These are phyloP conservation scores for Allygus modestus DNA, from an alignment of 2,888 invertebrate genomes.

Conservation along the genomic window DNA sequence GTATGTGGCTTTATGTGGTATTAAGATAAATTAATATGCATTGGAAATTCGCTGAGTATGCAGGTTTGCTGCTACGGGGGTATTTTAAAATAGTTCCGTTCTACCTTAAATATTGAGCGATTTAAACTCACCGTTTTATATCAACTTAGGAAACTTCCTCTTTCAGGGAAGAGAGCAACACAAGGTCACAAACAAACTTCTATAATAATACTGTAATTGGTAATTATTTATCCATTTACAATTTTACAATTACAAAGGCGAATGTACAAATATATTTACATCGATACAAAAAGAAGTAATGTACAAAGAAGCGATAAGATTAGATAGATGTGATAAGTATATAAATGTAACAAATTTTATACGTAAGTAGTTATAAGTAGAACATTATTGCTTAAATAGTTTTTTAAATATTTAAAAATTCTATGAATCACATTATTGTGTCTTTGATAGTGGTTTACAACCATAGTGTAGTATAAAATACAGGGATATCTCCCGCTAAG, in stretches of 20 bases:
- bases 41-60: no score
- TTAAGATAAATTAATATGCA: no score
- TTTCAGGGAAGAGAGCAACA: no score
- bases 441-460: neutral
- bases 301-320: neutral
- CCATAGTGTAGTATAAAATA: neutral
- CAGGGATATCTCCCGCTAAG: no score
- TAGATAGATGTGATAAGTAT: neutral
- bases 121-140: no score
- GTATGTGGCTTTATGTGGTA: no score
- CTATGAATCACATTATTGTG: neutral
- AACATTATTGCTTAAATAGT: constrained; percentile 3
- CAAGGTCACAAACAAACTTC: no score
- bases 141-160: no score
- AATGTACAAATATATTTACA: constrained; percentile 52
- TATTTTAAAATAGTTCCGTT: no score
- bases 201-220: constrained; percentile 60
- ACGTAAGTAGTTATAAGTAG: neutral
- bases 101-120: no score
- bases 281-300: neutral
- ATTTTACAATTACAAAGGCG: constrained; percentile 48
- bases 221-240: constrained; percentile 58
- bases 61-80: no score
- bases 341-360: neutral
- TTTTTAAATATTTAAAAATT: no score